A percentile compares a stretch with the other conserved stretches of the same genome.
phyloP scores from a whole-genome alignment of 2,113 vertebrate species.

The Hucho hucho region DNA sequence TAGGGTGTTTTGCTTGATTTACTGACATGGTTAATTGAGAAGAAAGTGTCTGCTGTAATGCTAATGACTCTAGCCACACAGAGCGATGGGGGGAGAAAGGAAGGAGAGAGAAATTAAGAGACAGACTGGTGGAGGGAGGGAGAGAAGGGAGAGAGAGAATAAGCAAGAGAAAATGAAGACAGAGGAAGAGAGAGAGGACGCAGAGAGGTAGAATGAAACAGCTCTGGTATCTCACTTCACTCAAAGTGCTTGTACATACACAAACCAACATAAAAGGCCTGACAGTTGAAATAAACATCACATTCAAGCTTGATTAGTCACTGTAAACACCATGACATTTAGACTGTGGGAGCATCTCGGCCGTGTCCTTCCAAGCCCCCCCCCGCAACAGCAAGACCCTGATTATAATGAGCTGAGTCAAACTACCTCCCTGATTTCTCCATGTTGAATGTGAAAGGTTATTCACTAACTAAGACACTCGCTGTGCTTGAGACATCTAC shows the following conservation, averaged over 20 bases:
- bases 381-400: background rate
- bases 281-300: background rate
- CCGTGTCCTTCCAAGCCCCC: background rate
- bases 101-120: background rate
- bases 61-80: background rate
- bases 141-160: background rate
- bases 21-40: no score
- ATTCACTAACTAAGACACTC: background rate
- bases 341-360: conserved; percentile 1
- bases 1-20: conserved; percentile 24
- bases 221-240: background rate
- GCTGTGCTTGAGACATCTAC: no score
- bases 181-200: background rate
- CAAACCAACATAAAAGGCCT: background rate
- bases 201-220: background rate
- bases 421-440: background rate
- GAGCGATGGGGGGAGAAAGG: background rate
- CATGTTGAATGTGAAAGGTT: background rate
- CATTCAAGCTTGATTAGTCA: background rate
- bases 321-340: conserved; percentile 2
- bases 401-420: background rate
- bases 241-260: background rate
- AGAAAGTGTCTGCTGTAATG: no score
- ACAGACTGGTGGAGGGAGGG: background rate
- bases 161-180: background rate